Base-by-base conservation (phyloP, 2,113 vertebrate species). In the Nestor notabilis region DNA sequence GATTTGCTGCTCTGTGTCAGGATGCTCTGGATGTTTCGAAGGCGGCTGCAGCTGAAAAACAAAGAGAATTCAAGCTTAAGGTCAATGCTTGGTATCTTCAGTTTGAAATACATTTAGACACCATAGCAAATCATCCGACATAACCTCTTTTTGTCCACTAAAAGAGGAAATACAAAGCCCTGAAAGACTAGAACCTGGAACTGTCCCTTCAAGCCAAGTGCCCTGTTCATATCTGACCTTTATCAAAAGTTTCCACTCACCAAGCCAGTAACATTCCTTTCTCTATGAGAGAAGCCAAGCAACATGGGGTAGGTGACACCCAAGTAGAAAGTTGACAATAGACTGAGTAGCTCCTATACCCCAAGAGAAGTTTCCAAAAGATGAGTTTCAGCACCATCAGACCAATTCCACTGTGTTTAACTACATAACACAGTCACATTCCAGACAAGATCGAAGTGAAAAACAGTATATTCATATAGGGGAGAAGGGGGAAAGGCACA, bases 11-110 rank as follows among this genome's bases (percentile, higher is more conserved):
- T 98, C 69, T 98, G 98, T 10, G 95, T 97, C 81, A 99, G 97
- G 94, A 99, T 98, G 60, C 97, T 98, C 96, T 99, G 99, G 63
- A 99, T 97, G 92, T 99, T 98, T 55, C 98, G 98, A 94, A 99
- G 98, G 56, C 99, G 99, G 94, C 98, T 98, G 90, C 99, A 99
- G 90, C 99, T 99, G 97, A 39, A 98, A 96, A 49, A 93, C 50
- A 79, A 93, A 97, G 11, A 95, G 39, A 94, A 96, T 85, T 86
- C 10, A 46, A 81, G 33, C 46, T 89, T 69, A 82, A 90, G 47
- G 58, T 79, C 52, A 86, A 11, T 44, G 47, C 1, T 81, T 21
- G 8, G 6, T 11, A 8, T 27, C 64, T 76, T 50, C 46, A 71
- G 9, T 39, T 9, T 46, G 21, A 77, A 64, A 53, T 2, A 18